phyloP scores from a whole-genome alignment of 2,888 invertebrate species.

The Ctenicera cuprea region DNA sequence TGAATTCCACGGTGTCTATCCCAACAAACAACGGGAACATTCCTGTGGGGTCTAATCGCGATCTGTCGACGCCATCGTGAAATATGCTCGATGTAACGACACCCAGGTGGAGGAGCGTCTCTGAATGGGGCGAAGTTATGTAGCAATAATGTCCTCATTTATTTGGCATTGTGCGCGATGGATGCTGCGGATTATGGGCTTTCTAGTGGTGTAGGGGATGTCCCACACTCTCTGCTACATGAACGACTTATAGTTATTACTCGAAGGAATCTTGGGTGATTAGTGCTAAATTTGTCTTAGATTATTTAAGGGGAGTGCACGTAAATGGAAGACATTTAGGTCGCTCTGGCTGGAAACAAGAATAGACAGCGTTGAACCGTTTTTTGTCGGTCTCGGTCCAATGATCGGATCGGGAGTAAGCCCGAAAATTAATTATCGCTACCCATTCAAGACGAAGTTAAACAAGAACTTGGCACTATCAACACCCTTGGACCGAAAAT shows the following conservation, averaged over 20 bases:
- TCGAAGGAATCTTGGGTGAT: slow-evolving; percentile 33
- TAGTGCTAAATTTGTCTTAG: slow-evolving; percentile 36
- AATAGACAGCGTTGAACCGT: no score
- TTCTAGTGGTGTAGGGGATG: slow-evolving; percentile 28
- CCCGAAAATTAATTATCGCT: no score
- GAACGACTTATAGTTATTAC: slow-evolving; percentile 34
- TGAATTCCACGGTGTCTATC: slow-evolving; percentile 69
- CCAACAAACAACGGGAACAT: slow-evolving; percentile 68
- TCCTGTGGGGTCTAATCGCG: slow-evolving; percentile 66
- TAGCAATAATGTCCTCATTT: slow-evolving; percentile 63
- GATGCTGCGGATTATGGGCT: slow-evolving; percentile 43
- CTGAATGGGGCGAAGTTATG: slow-evolving; percentile 48
- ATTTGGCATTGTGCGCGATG: slow-evolving; percentile 60
- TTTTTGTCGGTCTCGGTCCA: no score
- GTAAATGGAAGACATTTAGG: no score
- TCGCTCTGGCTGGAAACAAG: no score
- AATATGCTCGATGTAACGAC: slow-evolving; percentile 62
- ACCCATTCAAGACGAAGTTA: no score
- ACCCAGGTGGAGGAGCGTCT: slow-evolving; percentile 60
- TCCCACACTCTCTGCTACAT: slow-evolving; percentile 22
- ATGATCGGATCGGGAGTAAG: no score
- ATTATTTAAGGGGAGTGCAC: slow-evolving; percentile 30
- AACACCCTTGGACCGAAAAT: no score
- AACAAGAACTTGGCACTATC: no score
- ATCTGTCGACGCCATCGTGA: slow-evolving; percentile 64